Evolutionary conservation across 2,888 invertebrate species (phyloP), one percentile per base, ranked within the genome.

Genomic region (Hypena proboscidalis): DNA sequence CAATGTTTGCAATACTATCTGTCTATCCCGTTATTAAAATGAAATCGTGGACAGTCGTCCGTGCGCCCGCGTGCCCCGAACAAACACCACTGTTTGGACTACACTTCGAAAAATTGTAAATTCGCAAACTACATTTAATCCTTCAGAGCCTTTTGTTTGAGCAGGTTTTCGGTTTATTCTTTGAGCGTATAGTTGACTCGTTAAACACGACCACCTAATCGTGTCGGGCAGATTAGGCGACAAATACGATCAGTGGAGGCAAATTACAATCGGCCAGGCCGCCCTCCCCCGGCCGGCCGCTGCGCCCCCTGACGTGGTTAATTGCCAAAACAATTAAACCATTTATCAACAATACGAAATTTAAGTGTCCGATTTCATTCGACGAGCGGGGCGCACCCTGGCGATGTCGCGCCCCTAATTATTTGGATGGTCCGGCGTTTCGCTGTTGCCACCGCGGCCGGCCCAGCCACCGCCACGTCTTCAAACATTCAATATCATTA

Each of bases 311-410:
- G 35, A 45, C 57, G 36, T 46, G 67, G 76, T 73, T 83, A 85
- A 85, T 85, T 83, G 85, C 82, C 75, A 75, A 81, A 83, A 85
- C 84, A 85, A 85, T 85, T 85, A 83, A 76, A 81, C 78, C 82
- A 77, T 84, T 79, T 75, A 76, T 78, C 78, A 77, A 77, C 78
- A 72, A 70, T 67, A 73, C 61, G 69, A 70, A 75, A 70, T 77
- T 74, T 77, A 73, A 78, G 71, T 69, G 74, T 71, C 69, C 64
- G 67, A 61, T 68, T 68, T 54, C 68, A 67, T 55, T 64, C 54
- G 65, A 58, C 60, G 56, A 58, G 53, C 56, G 57, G 73, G 59
- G 58, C 58, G 64, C 65, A 48, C 62, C 56, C 63, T 23, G 42
- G 11, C 47, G 3, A 1, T 35, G 57, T 31, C 52, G 48, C 58